A percentile compares a stretch with the other conserved stretches of the same genome.
Evolutionary conservation across 2,113 vertebrate species (phyloP).

Genomic region (Calidris pugnax): DNA sequence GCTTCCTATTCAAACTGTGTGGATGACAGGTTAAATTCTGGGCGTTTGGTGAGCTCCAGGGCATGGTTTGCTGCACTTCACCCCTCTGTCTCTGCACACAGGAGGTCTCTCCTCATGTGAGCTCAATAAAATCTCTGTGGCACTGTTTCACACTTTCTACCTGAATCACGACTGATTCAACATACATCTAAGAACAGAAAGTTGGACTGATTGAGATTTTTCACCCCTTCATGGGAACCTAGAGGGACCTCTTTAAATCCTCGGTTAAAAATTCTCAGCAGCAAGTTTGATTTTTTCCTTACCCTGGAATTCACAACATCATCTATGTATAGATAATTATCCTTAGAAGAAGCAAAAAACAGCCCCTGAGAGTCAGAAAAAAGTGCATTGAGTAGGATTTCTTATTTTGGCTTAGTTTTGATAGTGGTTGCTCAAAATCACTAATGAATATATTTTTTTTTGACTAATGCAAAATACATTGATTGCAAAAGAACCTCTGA

Average conservation of each 20-base stretch:
- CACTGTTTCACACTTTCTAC: neutral
- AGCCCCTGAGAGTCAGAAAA: neutral
- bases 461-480: neutral
- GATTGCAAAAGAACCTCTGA: neutral
- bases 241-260: neutral
- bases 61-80: neutral
- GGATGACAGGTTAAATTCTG: neutral
- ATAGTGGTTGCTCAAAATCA: neutral
- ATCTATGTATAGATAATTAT: neutral
- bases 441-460: neutral
- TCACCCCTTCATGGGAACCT: neutral
- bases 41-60: neutral
- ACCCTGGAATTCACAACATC: neutral
- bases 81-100: neutral
- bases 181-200: neutral
- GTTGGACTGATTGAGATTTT: neutral
- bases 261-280: neutral
- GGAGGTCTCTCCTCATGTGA: neutral
- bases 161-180: neutral
- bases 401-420: slow-evolving; percentile 5
- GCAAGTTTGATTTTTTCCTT: neutral
- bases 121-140: neutral
- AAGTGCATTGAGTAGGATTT: neutral
- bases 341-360: neutral
- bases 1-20: neutral